phyloP scores from a whole-genome alignment of 2,113 vertebrate species.

The Clupea harengus region DNA sequence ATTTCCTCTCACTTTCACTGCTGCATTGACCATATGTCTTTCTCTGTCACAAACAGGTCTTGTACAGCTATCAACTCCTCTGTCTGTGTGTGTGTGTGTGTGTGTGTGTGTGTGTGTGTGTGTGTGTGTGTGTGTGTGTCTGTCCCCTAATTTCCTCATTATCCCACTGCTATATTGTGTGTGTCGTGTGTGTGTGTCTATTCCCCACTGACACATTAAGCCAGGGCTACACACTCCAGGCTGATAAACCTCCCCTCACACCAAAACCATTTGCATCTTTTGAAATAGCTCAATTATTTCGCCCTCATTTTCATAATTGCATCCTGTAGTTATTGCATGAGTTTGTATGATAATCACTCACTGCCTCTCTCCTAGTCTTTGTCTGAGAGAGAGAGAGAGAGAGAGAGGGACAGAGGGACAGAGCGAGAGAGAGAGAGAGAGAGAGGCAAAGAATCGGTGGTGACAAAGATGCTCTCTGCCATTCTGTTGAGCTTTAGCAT shows the following conservation, averaged over 20 bases:
- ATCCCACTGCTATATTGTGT: not conserved
- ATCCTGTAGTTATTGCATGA: conserved; percentile 19
- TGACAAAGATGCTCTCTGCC: too few relatives aligned
- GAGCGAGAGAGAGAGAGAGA: not conserved
- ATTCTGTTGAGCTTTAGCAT: too few relatives aligned
- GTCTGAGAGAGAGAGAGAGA: not conserved
- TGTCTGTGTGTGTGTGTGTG: not conserved
- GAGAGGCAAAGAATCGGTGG: not conserved
- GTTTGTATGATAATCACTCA: conserved; percentile 9
- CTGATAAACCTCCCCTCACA: not conserved
- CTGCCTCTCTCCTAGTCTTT: not conserved
- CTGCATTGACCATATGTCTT: too few relatives aligned
- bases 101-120: not conserved
- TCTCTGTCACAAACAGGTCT: too few relatives aligned
- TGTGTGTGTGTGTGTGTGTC: not conserved
- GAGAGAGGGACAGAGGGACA: not conserved
- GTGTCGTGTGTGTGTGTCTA: not conserved
- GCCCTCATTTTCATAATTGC: conserved; percentile 11
- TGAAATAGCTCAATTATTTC: not conserved
- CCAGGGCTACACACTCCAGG: not conserved
- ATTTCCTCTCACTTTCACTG: too few relatives aligned
- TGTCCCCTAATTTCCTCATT: not conserved
- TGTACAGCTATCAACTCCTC: too few relatives aligned
- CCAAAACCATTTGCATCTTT: conserved; percentile 14
- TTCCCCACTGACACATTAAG: conserved; percentile 6